Evolutionary conservation across 1,140 invertebrate species (phyloP).

Genomic region (silkworm (Bombyx mori)): DNA sequence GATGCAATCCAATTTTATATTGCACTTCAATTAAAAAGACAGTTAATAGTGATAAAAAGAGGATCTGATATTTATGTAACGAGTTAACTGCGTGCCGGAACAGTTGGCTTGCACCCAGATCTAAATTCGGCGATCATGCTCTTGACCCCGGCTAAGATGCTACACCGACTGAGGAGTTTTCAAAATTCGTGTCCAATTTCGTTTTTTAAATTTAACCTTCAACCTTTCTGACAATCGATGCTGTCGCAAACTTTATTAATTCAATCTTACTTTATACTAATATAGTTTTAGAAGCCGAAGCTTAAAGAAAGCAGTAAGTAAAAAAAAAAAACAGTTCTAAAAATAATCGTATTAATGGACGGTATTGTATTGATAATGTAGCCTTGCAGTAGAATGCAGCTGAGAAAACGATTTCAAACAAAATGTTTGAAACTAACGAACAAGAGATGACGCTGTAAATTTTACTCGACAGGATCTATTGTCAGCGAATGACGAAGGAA

Average conservation of each 20-base stretch:
- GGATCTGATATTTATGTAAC: conserved; percentile 24
- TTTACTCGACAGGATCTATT: conserved; percentile 45
- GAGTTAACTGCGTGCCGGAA: conserved; percentile 21
- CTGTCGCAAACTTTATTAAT: no score
- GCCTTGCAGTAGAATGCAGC: conserved; percentile 21
- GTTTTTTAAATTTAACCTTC: no score
- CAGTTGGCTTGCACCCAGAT: conserved; percentile 53
- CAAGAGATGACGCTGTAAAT: conserved; percentile 61
- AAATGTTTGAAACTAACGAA: conserved; percentile 37
- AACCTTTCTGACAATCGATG: no score
- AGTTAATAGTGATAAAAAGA: conserved; percentile 16
- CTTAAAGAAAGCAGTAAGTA: no score
- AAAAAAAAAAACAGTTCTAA: no score
- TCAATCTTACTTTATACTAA: no score
- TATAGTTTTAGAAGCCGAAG: no score
- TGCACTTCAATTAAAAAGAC: conserved; percentile 9
- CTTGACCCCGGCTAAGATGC: conserved; percentile 58
- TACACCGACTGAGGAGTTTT: conserved; percentile 25
- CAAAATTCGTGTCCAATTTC: background rate
- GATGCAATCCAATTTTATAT: conserved; percentile 8
- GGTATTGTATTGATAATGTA: background rate
- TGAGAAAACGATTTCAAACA: conserved; percentile 18
- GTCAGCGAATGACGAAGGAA: conserved; percentile 60
- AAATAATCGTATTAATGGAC: no score
- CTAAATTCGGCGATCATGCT: conserved; percentile 53